Conservation (phyloP, 2,888 invertebrate genomes). For the Orthosia gracilis region DNA sequence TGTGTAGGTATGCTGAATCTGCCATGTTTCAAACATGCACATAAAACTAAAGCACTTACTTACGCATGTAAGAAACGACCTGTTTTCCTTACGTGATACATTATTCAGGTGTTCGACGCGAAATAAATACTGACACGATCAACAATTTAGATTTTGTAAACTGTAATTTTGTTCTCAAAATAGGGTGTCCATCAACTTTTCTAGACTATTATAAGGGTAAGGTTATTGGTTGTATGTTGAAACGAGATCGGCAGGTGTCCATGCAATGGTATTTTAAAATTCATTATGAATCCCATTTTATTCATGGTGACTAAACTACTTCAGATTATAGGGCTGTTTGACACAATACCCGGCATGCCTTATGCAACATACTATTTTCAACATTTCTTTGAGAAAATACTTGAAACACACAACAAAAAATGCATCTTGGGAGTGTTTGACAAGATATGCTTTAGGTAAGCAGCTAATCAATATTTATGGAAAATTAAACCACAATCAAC, state of each 20-base stretch:
- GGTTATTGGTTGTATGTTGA: too few relatives aligned
- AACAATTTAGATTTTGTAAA: slow-evolving; percentile 6
- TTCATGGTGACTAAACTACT: too few relatives aligned
- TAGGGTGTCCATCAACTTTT: background rate
- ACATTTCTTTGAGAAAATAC: too few relatives aligned
- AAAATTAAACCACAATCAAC: too few relatives aligned
- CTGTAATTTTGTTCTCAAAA: background rate
- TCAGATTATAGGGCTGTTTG: too few relatives aligned
- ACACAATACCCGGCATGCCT: too few relatives aligned
- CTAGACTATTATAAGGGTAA: background rate
- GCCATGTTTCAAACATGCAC: background rate
- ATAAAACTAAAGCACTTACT: background rate
- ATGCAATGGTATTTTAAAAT: background rate
- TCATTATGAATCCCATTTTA: too few relatives aligned
- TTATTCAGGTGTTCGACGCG: slow-evolving; percentile 16
- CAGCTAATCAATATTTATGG: too few relatives aligned
- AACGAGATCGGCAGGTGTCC: background rate
- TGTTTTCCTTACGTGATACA: slow-evolving; percentile 4
- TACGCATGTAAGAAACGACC: slow-evolving; percentile 15
- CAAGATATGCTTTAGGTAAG: too few relatives aligned
- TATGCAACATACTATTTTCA: too few relatives aligned
- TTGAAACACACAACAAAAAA: too few relatives aligned
- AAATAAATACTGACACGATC: background rate
- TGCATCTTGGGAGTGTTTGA: too few relatives aligned
- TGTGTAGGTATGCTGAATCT: slow-evolving; percentile 2